Percentiles rank a stretch among this genome's conserved stretches.
Evolutionary conservation across 2,888 invertebrate genomes (phyloP).

Genomic region (Drosophila mimetica): DNA sequence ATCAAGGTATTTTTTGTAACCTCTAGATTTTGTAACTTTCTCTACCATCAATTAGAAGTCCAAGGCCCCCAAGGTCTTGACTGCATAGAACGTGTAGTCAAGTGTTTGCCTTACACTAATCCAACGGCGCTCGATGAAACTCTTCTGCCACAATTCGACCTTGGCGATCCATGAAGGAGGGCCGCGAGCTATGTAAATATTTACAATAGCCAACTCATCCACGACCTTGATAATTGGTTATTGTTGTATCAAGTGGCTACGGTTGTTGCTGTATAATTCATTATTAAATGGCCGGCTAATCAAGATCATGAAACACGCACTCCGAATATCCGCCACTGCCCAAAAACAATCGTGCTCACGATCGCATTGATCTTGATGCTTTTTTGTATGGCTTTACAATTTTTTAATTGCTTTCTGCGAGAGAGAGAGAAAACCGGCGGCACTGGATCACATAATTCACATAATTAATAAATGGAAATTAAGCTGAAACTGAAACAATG

Average conservation of each 20-base stretch:
- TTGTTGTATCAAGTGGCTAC: slow-evolving; percentile 15
- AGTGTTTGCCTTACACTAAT: slow-evolving; percentile 30
- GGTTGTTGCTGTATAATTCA: slow-evolving; percentile 24
- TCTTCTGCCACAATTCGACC: slow-evolving; percentile 63
- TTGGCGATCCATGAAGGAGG: slow-evolving; percentile 31
- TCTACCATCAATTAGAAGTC: slow-evolving; percentile 5
- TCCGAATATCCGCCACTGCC: slow-evolving; percentile 34
- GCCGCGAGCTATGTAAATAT: slow-evolving; percentile 66
- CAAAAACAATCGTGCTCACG: slow-evolving; percentile 49
- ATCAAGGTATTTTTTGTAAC: no score
- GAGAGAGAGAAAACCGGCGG: slow-evolving; percentile 34
- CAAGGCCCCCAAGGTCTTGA: slow-evolving; percentile 14
- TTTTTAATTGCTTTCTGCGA: slow-evolving; percentile 42
- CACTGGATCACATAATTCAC: slow-evolving; percentile 42
- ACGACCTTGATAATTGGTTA: slow-evolving; percentile 58
- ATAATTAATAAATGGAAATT: slow-evolving; percentile 54
- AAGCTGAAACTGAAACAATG: slow-evolving; percentile 36
- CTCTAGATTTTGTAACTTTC: slow-evolving; percentile 4
- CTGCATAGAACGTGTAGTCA: slow-evolving; percentile 15
- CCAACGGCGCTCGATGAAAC: slow-evolving; percentile 6
- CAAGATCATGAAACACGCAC: slow-evolving; percentile 60
- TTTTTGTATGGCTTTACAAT: slow-evolving; percentile 51
- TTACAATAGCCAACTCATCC: slow-evolving; percentile 61
- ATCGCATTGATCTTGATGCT: slow-evolving; percentile 55
- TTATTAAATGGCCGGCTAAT: slow-evolving; percentile 61